Conservation (phyloP, 2,888 invertebrate genomes). For the Entomobrya proxima region DNA sequence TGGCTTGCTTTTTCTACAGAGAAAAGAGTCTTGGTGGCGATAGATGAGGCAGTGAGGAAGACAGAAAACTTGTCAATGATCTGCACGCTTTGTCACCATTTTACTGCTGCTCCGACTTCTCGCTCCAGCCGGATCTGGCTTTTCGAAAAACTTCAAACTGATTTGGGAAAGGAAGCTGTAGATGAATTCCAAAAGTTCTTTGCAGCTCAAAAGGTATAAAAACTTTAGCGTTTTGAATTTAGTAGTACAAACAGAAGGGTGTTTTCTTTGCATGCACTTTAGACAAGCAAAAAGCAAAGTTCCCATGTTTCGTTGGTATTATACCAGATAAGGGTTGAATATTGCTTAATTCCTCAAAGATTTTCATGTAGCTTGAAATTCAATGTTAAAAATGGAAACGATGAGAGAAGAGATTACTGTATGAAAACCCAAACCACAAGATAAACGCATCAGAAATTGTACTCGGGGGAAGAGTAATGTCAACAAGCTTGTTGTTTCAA, state of each 20-base stretch:
- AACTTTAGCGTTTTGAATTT: slow-evolving; percentile 38
- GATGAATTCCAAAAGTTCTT: slow-evolving; percentile 25
- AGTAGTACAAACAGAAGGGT: slow-evolving; percentile 17
- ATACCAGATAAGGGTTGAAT: too few relatives aligned
- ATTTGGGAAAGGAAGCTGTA: slow-evolving; percentile 24
- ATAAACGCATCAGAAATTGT: background rate
- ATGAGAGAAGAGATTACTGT: slow-evolving; percentile 27
- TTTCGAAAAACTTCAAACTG: slow-evolving; percentile 1
- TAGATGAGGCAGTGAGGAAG: slow-evolving; percentile 47
- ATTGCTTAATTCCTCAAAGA: too few relatives aligned
- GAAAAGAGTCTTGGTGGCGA: slow-evolving; percentile 46
- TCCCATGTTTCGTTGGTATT: too few relatives aligned
- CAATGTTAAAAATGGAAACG: too few relatives aligned
- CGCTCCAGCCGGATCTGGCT: background rate
- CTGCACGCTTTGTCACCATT: slow-evolving; percentile 51
- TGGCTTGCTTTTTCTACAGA: slow-evolving; percentile 30
- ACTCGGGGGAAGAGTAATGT: slow-evolving; percentile 6
- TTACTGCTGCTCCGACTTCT: background rate
- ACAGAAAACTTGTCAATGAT: slow-evolving; percentile 55
- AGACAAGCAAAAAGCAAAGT: too few relatives aligned
- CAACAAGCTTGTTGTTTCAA: slow-evolving; percentile 39
- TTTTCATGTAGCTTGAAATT: too few relatives aligned
- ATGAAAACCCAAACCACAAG: slow-evolving; percentile 10
- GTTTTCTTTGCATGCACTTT: too few relatives aligned
- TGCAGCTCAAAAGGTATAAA: slow-evolving; percentile 57